phyloP scores from a whole-genome alignment of 2,888 invertebrate genomes.

The Sesia apiformis region DNA sequence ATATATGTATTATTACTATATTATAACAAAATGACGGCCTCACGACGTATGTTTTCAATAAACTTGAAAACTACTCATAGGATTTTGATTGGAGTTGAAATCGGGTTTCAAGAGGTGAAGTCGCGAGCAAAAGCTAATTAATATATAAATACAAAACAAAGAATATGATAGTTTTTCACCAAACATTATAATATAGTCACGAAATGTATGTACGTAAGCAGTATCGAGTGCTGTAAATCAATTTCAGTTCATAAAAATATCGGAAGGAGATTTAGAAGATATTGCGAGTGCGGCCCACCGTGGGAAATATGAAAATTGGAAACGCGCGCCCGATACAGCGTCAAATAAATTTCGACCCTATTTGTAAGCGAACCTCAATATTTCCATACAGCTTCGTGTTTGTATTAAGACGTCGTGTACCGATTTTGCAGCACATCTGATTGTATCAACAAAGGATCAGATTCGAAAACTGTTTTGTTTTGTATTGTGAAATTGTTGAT shows the following conservation, averaged over 20 bases:
- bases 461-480: constrained; percentile 13
- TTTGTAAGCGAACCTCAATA: constrained; percentile 48
- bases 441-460: constrained; percentile 22
- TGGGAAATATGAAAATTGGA: constrained; percentile 71
- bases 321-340: constrained; percentile 39
- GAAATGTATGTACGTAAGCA: no score
- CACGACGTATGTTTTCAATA: no score
- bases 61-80: no score
- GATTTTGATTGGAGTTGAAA: no score
- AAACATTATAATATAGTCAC: no score
- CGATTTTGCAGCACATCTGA: constrained; percentile 13
- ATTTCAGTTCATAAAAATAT: constrained; percentile 58
- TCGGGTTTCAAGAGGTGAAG: no score
- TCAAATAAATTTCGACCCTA: constrained; percentile 57
- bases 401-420: not conserved
- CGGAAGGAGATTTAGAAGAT: constrained; percentile 50
- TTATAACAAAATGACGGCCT: no score
- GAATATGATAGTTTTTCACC: no score
- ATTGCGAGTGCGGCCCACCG: constrained; percentile 31
- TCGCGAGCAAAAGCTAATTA: no score
- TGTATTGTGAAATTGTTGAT: not conserved
- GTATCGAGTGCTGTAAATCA: constrained; percentile 27
- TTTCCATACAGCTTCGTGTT: constrained; percentile 24
- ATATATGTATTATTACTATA: no score
- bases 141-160: no score